phyloP scores from a whole-genome alignment of 2,888 invertebrate species.

The Hirtodrosophila alboralis region DNA sequence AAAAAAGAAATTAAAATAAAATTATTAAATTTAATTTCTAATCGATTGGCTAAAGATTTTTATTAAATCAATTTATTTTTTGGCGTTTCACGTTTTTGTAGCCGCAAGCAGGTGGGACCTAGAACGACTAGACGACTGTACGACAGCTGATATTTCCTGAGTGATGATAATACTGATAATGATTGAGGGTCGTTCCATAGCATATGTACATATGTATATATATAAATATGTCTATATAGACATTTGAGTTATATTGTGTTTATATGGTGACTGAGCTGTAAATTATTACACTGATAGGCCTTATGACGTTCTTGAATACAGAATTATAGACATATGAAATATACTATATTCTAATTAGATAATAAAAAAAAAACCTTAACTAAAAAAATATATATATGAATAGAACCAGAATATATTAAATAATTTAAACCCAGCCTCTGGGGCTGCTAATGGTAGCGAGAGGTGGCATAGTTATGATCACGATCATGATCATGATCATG shows the following conservation, averaged over 20 bases:
- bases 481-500: slow-evolving; percentile 49
- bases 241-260: slow-evolving; percentile 8
- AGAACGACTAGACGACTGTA: too few species aligned
- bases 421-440: too few species aligned
- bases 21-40: background rate
- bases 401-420: too few species aligned
- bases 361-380: too few species aligned
- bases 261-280: slow-evolving; percentile 14
- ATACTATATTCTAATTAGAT: too few species aligned
- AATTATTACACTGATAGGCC: slow-evolving; percentile 10
- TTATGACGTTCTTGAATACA: too few species aligned
- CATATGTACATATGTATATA: background rate
- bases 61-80: too few species aligned
- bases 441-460: too few species aligned
- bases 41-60: background rate
- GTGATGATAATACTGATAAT: slow-evolving; percentile 23
- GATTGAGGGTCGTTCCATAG: slow-evolving; percentile 7
- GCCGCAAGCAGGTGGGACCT: slow-evolving; percentile 4
- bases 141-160: slow-evolving; percentile 3
- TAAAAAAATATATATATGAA: too few species aligned
- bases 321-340: too few species aligned
- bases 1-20: background rate
- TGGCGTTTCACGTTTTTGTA: too few species aligned
- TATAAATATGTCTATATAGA: background rate
- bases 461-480: slow-evolving; percentile 18